Base-by-base conservation (phyloP, 64 coral and sea anemone species). In the Pocillopora verrucosa region DNA sequence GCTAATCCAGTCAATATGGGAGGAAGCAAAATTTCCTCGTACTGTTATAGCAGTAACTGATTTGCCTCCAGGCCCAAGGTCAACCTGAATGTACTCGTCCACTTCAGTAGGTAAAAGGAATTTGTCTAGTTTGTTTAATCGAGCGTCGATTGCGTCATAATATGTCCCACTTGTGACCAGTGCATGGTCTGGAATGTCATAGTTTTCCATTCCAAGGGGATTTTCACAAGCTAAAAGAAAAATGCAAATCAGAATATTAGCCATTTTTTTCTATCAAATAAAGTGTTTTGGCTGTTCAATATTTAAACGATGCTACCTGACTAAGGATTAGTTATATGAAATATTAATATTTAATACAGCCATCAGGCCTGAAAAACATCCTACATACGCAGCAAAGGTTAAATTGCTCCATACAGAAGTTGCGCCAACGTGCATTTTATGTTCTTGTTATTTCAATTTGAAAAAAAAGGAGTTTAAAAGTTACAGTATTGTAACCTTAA, bases 181-280 rank as follows among this genome's bases (percentile, higher is more conserved):
- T 67, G 59, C 64, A 57, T n/a, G 16, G 25, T 51, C 13, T 22
- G 82, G 82, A 59, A 92, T 87, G 13, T 86, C 57, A 51, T 56
- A 24, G 73, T 65, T 86, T 36, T 92, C 90, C 90, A 92, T 92
- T 87, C 90, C 90, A 65, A 92, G 83, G 41, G 81, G 34, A 24
- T 76, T 45, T 26, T 59, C 81, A 86, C 90, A 92, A 16, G n/a
- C 90, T 92, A 16, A 22, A 51, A 73, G 34, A 16, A 56, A 79
- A 59, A 16, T 17, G 37, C 3, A 36, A 67, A 82, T 22, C 24
- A 2, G 10, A 20, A 15, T 7, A 16, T 62, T 62, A 36, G 38
- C 41, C 30, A 30, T 30, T 30, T 30, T 30, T 30, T 30, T 30
- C 30, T 30, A 30, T 30, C 30, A 30, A 30, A 30, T 30, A 30